Percentiles rank a stretch among this genome's conserved stretches.
phyloP scores from a whole-genome alignment of 1,140 invertebrate species.

The Cardiocondyla obscurior region DNA sequence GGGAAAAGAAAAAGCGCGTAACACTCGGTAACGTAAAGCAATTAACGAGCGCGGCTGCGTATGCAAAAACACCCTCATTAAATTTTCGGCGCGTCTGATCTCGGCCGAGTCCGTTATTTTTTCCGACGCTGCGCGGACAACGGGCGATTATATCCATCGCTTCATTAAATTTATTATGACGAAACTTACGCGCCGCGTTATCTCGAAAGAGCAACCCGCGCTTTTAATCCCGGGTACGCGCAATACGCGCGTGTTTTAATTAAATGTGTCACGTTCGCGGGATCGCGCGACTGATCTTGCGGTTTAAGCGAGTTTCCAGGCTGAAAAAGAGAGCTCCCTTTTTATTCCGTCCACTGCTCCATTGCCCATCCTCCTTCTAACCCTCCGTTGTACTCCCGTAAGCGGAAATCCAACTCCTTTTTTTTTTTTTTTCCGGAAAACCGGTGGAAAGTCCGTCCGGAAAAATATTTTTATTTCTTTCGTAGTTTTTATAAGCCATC shows the following conservation, averaged over 20 bases:
- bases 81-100: constrained; percentile 45
- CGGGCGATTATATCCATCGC: constrained; percentile 10
- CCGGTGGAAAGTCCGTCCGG: not conserved
- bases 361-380: not conserved
- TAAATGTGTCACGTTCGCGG: constrained; percentile 54
- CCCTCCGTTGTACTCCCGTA: not conserved
- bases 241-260: constrained; percentile 62
- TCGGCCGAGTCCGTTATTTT: constrained; percentile 25
- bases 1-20: not conserved
- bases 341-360: constrained; percentile 14
- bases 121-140: not conserved
- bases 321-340: constrained; percentile 47
- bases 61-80: constrained; percentile 31
- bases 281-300: constrained; percentile 38
- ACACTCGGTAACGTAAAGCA: constrained; percentile 20
- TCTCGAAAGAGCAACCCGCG: constrained; percentile 1
- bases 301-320: constrained; percentile 42
- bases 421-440: not conserved
- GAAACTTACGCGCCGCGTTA: constrained; percentile 37
- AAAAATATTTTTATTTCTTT: constrained; percentile 6
- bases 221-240: constrained; percentile 27
- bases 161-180: constrained; percentile 59
- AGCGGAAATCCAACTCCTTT: constrained; percentile 23
- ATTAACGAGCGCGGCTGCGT: constrained; percentile 19
- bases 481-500: not conserved